Base-by-base conservation (phyloP, 2,797 vertebrate species). In the Catostomus latipinnis region DNA sequence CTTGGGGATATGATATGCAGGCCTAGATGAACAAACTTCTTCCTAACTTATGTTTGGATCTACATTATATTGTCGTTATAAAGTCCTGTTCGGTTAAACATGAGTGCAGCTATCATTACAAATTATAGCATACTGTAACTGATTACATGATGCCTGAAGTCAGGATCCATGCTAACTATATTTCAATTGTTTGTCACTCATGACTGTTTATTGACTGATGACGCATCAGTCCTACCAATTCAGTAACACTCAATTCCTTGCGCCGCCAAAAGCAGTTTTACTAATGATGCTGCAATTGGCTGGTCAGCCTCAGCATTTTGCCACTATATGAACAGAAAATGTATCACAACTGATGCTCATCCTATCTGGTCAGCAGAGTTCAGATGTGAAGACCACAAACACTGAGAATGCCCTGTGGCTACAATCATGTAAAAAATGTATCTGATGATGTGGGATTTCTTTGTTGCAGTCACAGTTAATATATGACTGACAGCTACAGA, bases 121-220 rank as follows among this genome's bases (percentile, higher is more conserved):
- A 34, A 34, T 34, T 3, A 34, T 34, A 34, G 34, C 34, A 34
- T 34, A 4, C 34, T 4, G 34, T 34, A 34, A 12, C 53, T 73
- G 76, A 84, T 60, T 34, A 6, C 13, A 8, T 60, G 75, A 60
- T 18, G 45, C 48, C 54, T 76, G 65, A 14, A 58, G 45, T 67
- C 22, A 48, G 14, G 8, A 68, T 68, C 54, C 13, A 60, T 46
- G 68, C 68, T 78, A 34, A 4, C 48, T 71, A 46, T 49, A 49
- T 58, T 14, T 58, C 3, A 61, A 57, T 78, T 66, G 45, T 60
- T 60, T 10, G 76, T 56, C 61, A 34, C 34, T 34, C 34, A n/a
- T 57, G 67, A 43, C 71, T 82, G 61, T 67, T 12, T 53, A 62
- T 57, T 71, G 72, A 80, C 61, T 57, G 74, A 77, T 80, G 53